Evolutionary conservation across 2,888 invertebrate genomes (phyloP), one percentile per base, ranked within the genome.

Genomic region (Heliconius ethilla): DNA sequence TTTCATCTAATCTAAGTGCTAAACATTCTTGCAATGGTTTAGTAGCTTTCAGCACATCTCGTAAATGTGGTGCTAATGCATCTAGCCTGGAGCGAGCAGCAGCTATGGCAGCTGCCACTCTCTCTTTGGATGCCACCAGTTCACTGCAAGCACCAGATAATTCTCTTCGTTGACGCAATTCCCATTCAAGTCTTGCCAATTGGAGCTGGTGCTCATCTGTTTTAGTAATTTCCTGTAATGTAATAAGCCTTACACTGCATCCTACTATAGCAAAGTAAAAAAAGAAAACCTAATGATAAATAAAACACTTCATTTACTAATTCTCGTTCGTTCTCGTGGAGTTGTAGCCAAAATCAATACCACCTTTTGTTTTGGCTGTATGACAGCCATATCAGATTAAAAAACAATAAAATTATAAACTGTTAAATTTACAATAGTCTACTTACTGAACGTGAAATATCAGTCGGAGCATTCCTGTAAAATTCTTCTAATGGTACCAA

Each of bases 11-110:
- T 6, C 97, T 96, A 84, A 98, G 95, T 51, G 97, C 97, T 73
- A 99, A 94, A 84, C 98, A 97, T 85, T 98, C 97, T 91, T 99
- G 98, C 27, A 99, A 93, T 0, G 99, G 98, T 88, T 97, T 97
- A 0, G 98, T 98, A 0, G 98, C 96, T 94, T 96, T 90, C 5
- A 95, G 89, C 2, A 94, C 93, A 85, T 93, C 92, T 73, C 87
- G 86, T 11, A 99, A 93, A 82, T 97, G 96, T 0, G 99, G 99
- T 10, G 96, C 96, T 63, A 99, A 95, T 75, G 97, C 97, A 82
- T 97, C 97, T 15, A 99, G 94, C 79, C 97, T 95, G 63, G 97
- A 96, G 75, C 96, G 96, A 79, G 97, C 97, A 22, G 95, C 96
- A 67, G 97, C 96, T 81, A 98, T 97, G 75, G 96, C 97, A 65